phyloP scores from a whole-genome alignment of 2,797 vertebrate species.

The Ciconia nigra region DNA sequence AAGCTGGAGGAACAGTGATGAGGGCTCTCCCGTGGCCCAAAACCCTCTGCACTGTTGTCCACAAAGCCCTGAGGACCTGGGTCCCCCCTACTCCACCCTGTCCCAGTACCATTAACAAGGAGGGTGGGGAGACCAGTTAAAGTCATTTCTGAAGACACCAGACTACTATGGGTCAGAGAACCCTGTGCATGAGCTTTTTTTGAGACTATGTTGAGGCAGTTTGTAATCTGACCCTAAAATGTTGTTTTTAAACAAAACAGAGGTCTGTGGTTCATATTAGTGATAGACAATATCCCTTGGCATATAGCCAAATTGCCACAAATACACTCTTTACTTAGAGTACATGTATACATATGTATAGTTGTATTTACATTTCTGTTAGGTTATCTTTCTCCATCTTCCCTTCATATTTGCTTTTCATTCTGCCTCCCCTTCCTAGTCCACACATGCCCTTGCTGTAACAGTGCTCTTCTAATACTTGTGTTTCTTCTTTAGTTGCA shows the following conservation, averaged over 20 bases:
- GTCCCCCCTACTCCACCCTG: neutral
- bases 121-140: neutral
- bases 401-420: neutral
- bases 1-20: neutral
- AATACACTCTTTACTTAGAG: neutral
- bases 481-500: neutral
- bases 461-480: neutral
- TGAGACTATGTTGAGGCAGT: neutral
- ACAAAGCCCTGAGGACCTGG: neutral
- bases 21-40: neutral
- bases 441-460: neutral
- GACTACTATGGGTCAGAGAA: neutral
- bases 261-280: neutral
- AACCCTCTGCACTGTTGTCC: neutral
- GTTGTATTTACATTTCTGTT: neutral
- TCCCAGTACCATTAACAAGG: neutral
- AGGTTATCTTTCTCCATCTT: neutral
- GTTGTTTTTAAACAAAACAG: neutral
- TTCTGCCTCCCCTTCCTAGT: neutral
- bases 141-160: neutral
- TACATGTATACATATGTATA: accelerated
- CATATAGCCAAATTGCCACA: neutral
- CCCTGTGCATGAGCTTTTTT: neutral
- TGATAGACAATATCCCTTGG: neutral
- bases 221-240: neutral